Base-by-base conservation (phyloP, 2,888 invertebrate species). In the Unio delphinus region DNA sequence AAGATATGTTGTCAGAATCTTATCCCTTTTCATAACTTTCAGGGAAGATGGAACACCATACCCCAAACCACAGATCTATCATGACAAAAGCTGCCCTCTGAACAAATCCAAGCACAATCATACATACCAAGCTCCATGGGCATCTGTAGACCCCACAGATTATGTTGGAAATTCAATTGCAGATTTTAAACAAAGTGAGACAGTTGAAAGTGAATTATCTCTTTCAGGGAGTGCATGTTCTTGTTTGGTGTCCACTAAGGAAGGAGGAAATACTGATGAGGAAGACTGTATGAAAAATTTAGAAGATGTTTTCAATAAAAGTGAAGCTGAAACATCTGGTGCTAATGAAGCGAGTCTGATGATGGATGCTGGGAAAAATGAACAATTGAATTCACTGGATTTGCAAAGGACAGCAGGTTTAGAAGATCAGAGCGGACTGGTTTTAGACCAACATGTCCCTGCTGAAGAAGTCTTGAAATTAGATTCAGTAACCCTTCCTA, bases 31-130 rank as follows among this genome's bases (percentile, higher is more conserved):
- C 26, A 30, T 59, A 8, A 59, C 20, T 74, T 71, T 30, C 74
- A 83, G 83, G 64, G 80, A 83, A 45, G 74, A 80, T 64, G 72
- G 75, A 11, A 69, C 79, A 7, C 45, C 64, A 28, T 69, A 74
- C 28, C 80, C 84, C 5, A 84, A 80, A 64, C 85, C 85, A 28
- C 84, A 84, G 66, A 80, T 88, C 11, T 88, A 89, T 76, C 87
- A 87, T 72, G 80, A 83, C 67, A 79, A 73, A 59, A 72, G 70
- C 26, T 82, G 84, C 71, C 78, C 79, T 2, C 66, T 83, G 61
- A 74, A 65, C 61, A 73, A 69, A 28, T 59, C 65, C 45, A 65
- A 60, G 26, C 28, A 65, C 30, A 28, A 17, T n/a, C 55, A 57
- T 28, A 64, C 30, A 30, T 30, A 56, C 20, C 55, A 67, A 23